phyloP scores from a whole-genome alignment of 2,888 invertebrate genomes.

The Plagiodera versicolora region DNA sequence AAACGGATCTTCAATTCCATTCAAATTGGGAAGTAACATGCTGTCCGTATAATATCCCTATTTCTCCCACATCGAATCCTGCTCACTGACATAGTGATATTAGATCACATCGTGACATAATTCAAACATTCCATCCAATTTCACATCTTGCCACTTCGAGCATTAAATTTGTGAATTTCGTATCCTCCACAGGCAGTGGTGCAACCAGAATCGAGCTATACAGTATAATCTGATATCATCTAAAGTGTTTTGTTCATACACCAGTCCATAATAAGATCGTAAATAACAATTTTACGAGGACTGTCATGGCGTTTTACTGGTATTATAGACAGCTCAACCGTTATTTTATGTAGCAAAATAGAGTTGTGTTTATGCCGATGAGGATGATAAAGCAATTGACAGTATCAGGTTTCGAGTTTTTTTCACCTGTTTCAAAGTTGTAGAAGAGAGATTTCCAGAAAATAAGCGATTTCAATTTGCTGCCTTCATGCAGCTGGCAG shows the following conservation, averaged over 20 bases:
- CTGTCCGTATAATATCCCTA: too few relatives aligned
- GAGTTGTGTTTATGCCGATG: background rate
- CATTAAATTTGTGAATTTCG: slow-evolving; percentile 10
- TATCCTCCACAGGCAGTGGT: slow-evolving; percentile 14
- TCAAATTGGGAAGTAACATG: too few relatives aligned
- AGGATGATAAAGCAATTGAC: background rate
- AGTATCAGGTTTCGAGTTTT: too few relatives aligned
- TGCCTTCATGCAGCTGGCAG: too few relatives aligned
- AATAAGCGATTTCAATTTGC: too few relatives aligned
- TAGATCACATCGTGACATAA: too few relatives aligned
- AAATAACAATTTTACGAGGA: slow-evolving; percentile 38
- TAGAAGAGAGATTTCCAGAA: too few relatives aligned
- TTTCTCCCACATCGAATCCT: too few relatives aligned
- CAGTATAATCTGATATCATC: slow-evolving; percentile 28
- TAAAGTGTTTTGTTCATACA: slow-evolving; percentile 27
- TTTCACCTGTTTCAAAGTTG: too few relatives aligned
- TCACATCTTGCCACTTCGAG: slow-evolving; percentile 6
- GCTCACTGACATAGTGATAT: too few relatives aligned
- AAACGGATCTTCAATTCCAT: too few relatives aligned
- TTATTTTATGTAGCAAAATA: slow-evolving; percentile 30
- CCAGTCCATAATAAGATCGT: slow-evolving; percentile 29
- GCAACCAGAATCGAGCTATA: slow-evolving; percentile 15
- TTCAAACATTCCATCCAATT: slow-evolving; percentile 8
- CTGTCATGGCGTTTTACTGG: slow-evolving; percentile 29
- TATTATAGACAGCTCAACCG: slow-evolving; percentile 28